Base-by-base conservation (phyloP, 1,140 invertebrate genomes). In the Drosophila arawakana region DNA sequence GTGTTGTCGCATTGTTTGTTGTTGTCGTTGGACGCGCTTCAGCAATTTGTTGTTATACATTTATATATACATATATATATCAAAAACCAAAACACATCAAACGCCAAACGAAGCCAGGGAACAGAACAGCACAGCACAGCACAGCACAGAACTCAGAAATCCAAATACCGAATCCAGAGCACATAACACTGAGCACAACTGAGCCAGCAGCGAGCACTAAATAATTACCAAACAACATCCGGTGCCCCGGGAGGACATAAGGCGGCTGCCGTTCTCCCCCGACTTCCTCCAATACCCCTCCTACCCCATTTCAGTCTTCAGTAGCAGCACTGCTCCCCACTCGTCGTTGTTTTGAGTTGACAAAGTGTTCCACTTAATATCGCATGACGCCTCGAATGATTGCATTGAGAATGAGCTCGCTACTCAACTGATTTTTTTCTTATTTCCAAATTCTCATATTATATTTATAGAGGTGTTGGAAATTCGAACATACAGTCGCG, bases 151-250 rank as follows among this genome's bases (percentile, higher is more conserved):
- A 34, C 13, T 13, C 21, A 55, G 25, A 30, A 30, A 5, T 30
- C 25, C 25, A 30, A 30, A 30, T 30, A 30, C 25, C 25, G 25
- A 30, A 30, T 30, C 25, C 25, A 30, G 25, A 30, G 25, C 25
- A 30, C 25, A 30, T 30, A 30, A 30, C 25, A 9, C 55, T 30
- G 15, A 18, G 11, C 37, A 21, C 18, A 37, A 15, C 35, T 18
- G 15, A 52, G 55, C 37, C 63, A 83, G 77, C 70, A 76, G 76
- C 73, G 52, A 70, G 83, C 76, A 80, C 80, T 88, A 86, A 86
- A 86, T 86, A 86, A 86, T 86, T 86, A 86, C 82, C 82, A 65
- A 88, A 88, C 82, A 86, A 86, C 82, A 86, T 86, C 82, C 82
- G 82, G 82, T 86, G 83, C 80, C 60, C 65, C 68, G 49, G 44